Evolutionary conservation across 1,140 invertebrate genomes (phyloP), one percentile per base, ranked within the genome.

Genomic region (Popillia japonica): DNA sequence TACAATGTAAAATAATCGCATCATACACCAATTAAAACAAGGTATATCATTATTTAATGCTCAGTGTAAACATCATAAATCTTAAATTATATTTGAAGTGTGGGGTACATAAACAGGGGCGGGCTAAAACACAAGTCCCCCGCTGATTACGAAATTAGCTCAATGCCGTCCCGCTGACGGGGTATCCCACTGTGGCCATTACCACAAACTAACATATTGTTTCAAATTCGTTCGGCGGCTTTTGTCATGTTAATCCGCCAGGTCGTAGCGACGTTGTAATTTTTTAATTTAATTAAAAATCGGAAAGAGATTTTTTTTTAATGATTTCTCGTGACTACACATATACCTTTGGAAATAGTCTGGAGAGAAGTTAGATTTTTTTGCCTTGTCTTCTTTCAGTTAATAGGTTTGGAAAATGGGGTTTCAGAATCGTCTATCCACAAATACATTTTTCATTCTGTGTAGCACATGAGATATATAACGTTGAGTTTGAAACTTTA

Each of bases 191-290:
- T 40, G 83, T 55, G 79, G 78, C 83, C 82, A 84, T 84, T 84
- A 84, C 83, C 78, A 83, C 83, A 83, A 84, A 83, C 82, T 83
- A 83, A 83, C 83, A 83, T 84, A 83, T 84, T 84, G 83, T 84
- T 83, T 83, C 81, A 82, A 82, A 82, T 81, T 79, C 79, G 75
- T 68, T 79, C 82, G 82, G 78, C 40, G 59, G 76, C 78, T 80
- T 81, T 83, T 84, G 80, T 77, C 78, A 79, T 64, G 77, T 40
- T 76, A 83, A 81, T 80, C 44, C 8, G 44, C 8, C 20, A 22
- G 64, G 3, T 23, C 64, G 27, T 34, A 11, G 11, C 44, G 11
- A 9, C 44, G 44, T 48, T 48, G 44, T 48, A 48, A 48, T 48
- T 48, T 48, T 48, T 48, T 48, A 48, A 48, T 48, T 48, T 48